A percentile compares a stretch with the other conserved stretches of the same genome.
These are phyloP conservation scores for Stenichneumon culpator DNA, from an alignment of 2,888 invertebrate species.

Conservation along the genomic window DNA sequence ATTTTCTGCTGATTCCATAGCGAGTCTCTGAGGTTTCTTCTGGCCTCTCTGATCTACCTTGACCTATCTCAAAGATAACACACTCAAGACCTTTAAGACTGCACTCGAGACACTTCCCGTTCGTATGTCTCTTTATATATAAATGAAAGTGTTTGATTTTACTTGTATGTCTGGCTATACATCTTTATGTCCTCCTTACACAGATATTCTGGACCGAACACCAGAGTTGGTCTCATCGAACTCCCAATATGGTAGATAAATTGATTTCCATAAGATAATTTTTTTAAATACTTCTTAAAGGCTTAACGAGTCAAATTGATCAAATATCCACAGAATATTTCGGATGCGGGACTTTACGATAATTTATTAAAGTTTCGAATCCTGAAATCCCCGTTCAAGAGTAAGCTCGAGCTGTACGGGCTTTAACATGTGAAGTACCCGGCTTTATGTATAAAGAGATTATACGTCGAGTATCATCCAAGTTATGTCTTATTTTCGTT, in stretches of 20 bases:
- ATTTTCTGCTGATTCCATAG: constrained; percentile 26
- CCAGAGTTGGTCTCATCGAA: background rate
- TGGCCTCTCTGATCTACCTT: constrained; percentile 7
- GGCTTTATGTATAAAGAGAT: background rate
- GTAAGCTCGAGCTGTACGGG: background rate
- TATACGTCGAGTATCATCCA: background rate
- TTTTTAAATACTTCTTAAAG: background rate
- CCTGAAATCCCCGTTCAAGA: background rate
- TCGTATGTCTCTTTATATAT: background rate
- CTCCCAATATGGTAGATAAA: background rate
- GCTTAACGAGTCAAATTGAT: too few species aligned
- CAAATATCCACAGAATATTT: too few species aligned
- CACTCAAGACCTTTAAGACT: constrained; percentile 8
- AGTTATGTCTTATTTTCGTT: background rate
- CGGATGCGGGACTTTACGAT: too few species aligned
- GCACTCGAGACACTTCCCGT: constrained; percentile 10
- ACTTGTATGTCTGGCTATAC: too few species aligned
- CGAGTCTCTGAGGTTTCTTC: constrained; percentile 15
- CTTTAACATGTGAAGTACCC: background rate
- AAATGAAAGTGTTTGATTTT: too few species aligned
- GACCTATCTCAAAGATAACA: constrained; percentile 22
- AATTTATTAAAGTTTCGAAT: too few species aligned
- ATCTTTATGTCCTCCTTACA: too few species aligned
- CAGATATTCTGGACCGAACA: background rate
- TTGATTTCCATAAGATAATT: background rate